phyloP scores from a whole-genome alignment of 2,113 vertebrate species.

The Noturus placidus region DNA sequence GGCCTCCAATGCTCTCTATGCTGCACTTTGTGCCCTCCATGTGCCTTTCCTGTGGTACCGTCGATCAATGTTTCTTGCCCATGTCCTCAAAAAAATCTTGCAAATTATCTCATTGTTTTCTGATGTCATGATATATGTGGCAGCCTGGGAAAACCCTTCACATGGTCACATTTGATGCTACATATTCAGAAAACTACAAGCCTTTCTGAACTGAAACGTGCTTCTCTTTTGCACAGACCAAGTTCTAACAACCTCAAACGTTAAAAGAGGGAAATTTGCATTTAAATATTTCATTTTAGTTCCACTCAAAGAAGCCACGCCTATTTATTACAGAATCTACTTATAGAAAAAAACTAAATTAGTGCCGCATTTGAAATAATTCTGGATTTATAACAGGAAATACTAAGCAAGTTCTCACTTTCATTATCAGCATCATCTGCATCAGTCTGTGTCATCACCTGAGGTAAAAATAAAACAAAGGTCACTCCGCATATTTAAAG shows the following conservation, averaged over 20 bases:
- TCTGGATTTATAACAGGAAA: background rate
- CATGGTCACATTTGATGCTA: background rate
- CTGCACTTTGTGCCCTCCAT: slow-evolving; percentile 3
- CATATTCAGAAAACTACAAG: background rate
- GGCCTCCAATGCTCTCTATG: background rate
- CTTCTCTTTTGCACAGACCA: background rate
- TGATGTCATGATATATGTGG: background rate
- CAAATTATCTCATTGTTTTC: background rate
- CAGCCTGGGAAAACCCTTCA: background rate
- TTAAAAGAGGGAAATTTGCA: background rate
- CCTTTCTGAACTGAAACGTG: background rate
- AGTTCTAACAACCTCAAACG: background rate
- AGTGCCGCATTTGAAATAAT: background rate
- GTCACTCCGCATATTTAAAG: background rate
- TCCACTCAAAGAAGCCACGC: background rate
- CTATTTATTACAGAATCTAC: background rate
- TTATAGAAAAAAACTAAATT: background rate
- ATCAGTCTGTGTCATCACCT: background rate
- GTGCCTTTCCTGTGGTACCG: background rate
- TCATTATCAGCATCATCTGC: background rate
- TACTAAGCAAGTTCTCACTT: background rate
- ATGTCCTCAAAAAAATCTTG: background rate
- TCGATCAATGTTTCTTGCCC: background rate
- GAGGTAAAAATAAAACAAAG: background rate
- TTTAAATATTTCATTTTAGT: background rate